Conservation (phyloP, 2,888 invertebrate genomes). For the Epiperipatus broadwayi region DNA sequence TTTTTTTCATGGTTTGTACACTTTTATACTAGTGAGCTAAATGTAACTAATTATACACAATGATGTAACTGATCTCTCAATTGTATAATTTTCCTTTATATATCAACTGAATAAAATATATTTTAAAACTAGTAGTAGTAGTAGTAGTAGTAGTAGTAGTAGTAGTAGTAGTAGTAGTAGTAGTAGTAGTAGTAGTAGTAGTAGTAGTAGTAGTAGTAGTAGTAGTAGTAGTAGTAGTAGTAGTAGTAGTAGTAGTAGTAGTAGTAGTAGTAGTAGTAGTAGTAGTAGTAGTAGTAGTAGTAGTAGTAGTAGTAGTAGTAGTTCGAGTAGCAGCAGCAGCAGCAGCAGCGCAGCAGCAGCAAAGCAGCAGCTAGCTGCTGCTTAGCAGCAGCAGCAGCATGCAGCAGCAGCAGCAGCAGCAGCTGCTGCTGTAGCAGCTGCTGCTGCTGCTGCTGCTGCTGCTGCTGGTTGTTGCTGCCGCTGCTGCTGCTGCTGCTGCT, state of each 20-base stretch:
- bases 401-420: not conserved
- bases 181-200: conserved; percentile 3
- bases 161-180: conserved; percentile 3
- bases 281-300: conserved; percentile 3
- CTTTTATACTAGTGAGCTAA: no score
- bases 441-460: not conserved
- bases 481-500: not conserved
- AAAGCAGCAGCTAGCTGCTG: not conserved
- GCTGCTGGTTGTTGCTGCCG: not conserved
- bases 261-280: conserved; percentile 3
- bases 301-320: conserved; percentile 1
- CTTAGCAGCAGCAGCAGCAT: no score
- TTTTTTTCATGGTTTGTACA: no score
- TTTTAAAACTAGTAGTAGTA: no score
- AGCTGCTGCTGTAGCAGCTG: not conserved
- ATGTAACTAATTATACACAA: no score
- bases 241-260: conserved; percentile 3
- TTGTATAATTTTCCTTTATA: no score
- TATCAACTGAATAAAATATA: no score
- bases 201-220: conserved; percentile 3
- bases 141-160: conserved; percentile 3
- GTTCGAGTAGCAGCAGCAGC: not conserved
- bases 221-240: conserved; percentile 3
- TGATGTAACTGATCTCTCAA: no score
- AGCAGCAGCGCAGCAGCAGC: no score